Percentiles rank a stretch among this genome's conserved stretches.
phyloP scores from a whole-genome alignment of 2,888 invertebrate species.

The Ernsta delagoae region DNA sequence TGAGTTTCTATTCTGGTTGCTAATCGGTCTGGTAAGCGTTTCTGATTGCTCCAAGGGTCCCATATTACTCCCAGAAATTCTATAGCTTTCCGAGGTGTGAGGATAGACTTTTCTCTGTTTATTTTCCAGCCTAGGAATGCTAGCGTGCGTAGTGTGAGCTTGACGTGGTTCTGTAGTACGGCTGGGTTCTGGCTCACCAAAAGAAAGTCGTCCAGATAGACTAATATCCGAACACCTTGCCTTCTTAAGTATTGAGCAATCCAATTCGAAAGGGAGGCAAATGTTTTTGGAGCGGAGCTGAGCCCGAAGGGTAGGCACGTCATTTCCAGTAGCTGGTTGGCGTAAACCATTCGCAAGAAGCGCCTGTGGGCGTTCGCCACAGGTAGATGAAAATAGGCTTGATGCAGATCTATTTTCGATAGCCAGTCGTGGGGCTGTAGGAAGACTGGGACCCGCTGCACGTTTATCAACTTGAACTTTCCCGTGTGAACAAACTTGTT shows the following conservation, averaged over 20 bases:
- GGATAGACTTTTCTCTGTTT: constrained; percentile 2
- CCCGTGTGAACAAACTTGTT: constrained; percentile 7
- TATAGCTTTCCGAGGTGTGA: background rate
- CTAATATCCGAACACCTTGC: background rate
- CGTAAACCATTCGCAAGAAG: background rate
- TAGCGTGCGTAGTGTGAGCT: background rate
- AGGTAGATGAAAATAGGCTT: constrained; percentile 46
- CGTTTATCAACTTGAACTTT: constrained; percentile 8
- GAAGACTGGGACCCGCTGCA: constrained; percentile 42
- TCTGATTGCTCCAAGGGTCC: background rate
- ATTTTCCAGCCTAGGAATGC: constrained; percentile 1
- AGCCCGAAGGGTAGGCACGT: background rate
- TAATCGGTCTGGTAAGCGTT: constrained; percentile 2
- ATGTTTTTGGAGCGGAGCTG: background rate
- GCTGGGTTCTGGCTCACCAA: constrained; percentile 4
- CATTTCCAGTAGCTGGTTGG: background rate
- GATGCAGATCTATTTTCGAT: constrained; percentile 44
- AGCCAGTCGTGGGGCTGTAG: constrained; percentile 46
- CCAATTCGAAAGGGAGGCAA: background rate
- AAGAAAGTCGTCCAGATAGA: constrained; percentile 5
- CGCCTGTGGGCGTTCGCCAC: constrained; percentile 23
- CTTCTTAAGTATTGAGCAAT: background rate
- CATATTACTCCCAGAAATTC: constrained; percentile 1
- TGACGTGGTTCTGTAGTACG: background rate
- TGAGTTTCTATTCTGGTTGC: background rate